Evolutionary conservation across 53 echinoderm and acorn worm species (phyloP), one percentile per base, ranked within the genome.

Genomic region (Echinometra lucunter): DNA sequence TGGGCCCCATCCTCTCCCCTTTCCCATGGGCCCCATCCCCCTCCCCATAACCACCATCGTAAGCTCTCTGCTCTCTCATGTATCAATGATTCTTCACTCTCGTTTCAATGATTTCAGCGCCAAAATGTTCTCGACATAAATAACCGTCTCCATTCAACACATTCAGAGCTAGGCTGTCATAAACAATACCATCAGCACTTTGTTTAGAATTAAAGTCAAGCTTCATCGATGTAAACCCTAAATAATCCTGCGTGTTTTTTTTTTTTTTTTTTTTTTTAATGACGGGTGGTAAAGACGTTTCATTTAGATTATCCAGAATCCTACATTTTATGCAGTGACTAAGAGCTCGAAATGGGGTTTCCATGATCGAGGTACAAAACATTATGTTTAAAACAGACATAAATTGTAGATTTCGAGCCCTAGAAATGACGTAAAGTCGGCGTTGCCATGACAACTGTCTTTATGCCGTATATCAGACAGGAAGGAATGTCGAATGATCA

Each of bases 381-480:
- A 53, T 10, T 85, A 85, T 85, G 30, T 85, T 49, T 49, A 85
- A 85, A 85, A 85, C 85, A 85, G 85, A 85, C 85, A 85, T 85
- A 85, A 85, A 53, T 85, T 85, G 45, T 49, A 2, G 49, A 1
- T 85, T 85, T 49, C 30, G 0, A n/a, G 85, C 85, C 27, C 28
- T 12, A 53, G 12, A 85, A 85, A 12, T 85, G 45, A 85, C 85
- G 85, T 30, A 85, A 78, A 40, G 85, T 47, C 2, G 47, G n/a
- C 30, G 85, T 85, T 49, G 49, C 12, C 49, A 85, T 85, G 49
- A n/a, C 47, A 85, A 85, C 53, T 49, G n/a, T 49, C 47, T 45
- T 8, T 16, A 53, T 49, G 85, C 13, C 42, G 42, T 78, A 42
- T 40, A 78, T 78, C 78, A 78, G 42, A 78, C 13, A 19, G 78